Conservation (phyloP, 2,888 invertebrate species). For the Drosophila heteroneura region DNA sequence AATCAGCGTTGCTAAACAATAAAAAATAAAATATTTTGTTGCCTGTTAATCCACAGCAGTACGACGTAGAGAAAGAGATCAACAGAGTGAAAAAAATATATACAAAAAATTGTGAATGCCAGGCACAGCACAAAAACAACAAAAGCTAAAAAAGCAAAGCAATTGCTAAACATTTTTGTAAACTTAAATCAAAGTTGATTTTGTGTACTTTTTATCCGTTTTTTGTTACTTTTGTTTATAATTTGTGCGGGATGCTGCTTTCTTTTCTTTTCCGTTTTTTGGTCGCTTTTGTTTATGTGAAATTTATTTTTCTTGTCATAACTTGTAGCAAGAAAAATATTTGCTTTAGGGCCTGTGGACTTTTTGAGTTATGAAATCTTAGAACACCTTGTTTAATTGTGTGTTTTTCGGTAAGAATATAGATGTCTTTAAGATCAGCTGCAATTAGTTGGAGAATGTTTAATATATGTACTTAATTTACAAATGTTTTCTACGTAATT, state of each 20-base stretch:
- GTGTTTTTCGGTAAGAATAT: background rate
- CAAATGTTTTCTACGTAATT: background rate
- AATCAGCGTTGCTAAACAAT: conserved; percentile 79
- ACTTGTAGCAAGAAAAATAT: conserved; percentile 53
- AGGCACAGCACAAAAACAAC: conserved; percentile 40
- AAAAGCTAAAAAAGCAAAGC: conserved; percentile 73
- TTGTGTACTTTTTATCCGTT: conserved; percentile 50
- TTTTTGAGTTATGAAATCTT: conserved; percentile 18
- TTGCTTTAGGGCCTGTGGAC: conserved; percentile 8
- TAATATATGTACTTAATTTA: background rate
- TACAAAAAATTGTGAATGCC: conserved; percentile 31
- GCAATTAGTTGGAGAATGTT: background rate
- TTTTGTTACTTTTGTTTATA: conserved; percentile 51
- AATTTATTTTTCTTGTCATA: conserved; percentile 68
- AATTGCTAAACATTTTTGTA: conserved; percentile 81
- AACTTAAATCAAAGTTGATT: conserved; percentile 82
- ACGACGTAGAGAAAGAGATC: conserved; percentile 41
- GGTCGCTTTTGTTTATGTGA: conserved; percentile 54
- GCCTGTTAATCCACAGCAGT: conserved; percentile 76
- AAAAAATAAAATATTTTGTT: conserved; percentile 78
- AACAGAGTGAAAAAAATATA: conserved; percentile 42
- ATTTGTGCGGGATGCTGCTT: conserved; percentile 47
- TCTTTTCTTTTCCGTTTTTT: conserved; percentile 26
- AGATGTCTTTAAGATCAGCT: background rate
- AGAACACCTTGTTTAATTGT: conserved; percentile 47